Evolutionary conservation across 2,888 invertebrate species (phyloP), one percentile per base, ranked within the genome.

Genomic region (Gandaritis pyraliata): DNA sequence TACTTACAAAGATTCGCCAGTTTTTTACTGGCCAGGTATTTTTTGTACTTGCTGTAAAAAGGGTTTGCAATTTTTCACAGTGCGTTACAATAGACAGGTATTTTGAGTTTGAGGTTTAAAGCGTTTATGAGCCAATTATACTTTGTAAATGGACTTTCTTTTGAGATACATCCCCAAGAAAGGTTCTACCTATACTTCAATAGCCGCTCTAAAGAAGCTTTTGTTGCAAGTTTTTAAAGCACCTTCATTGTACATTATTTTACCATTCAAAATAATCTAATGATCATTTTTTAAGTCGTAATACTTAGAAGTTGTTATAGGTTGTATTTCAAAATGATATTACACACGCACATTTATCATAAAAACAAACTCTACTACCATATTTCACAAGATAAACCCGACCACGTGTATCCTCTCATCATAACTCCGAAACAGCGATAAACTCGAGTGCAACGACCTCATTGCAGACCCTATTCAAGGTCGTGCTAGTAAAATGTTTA

Each of bases 401-500:
- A 61, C 58, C 61, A 58, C 62, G 61, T 66, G 56, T 67, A 58
- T 62, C 61, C 62, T 69, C 76, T 80, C 75, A 78, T 82, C 81
- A 81, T 77, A 80, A 77, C 77, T 73, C 74, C 75, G 72, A 78
- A 81, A 77, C 78, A 81, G 78, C 82, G 79, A 83, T 86, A 87
- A 86, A 84, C 71, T 75, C 71, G 81, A 81, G 91, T 91, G 90
- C 91, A 92, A 85, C 86, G 88, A 89, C 89, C 91, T 86, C 86
- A 83, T 81, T 90, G 90, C 88, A 91, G 86, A 89, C 90, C 90
- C 89, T 86, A 87, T 80, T 72, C 90, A 90, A 91, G 92, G 91
- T 87, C 87, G 89, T 65, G 88, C 89, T 90, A 91, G 91, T 91
- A 91, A 91, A 92, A 90, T 90, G 90, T 92, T 91, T 91, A 92